A percentile compares a stretch with the other conserved stretches of the same genome.
Evolutionary conservation across 2,797 vertebrate genomes (phyloP).

Genomic region (Alfaro cultratus): DNA sequence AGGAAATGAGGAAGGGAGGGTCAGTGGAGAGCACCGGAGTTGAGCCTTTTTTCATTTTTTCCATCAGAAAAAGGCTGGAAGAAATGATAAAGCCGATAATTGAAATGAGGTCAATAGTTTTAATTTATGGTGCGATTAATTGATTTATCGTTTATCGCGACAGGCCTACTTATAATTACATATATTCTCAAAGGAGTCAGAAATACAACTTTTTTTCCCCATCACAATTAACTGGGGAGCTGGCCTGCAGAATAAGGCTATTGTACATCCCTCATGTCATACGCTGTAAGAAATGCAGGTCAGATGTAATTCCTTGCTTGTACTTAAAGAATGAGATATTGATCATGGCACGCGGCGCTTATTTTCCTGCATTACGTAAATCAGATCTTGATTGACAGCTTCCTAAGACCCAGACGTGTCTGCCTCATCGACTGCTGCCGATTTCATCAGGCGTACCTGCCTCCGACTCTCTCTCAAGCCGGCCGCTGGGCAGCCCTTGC

Average conservation of each 20-base stretch:
- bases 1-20: too few species aligned
- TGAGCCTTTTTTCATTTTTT: too few species aligned
- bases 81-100: too few species aligned
- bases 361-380: conserved; percentile 67
- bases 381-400: conserved; percentile 65
- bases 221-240: conserved; percentile 20
- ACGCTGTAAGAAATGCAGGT: conserved; percentile 24
- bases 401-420: conserved; percentile 31
- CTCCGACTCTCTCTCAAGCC: conserved; percentile 13
- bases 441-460: conserved; percentile 36
- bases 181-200: neutral
- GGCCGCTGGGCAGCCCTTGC: conserved; percentile 20
- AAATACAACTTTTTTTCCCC: neutral
- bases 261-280: conserved; percentile 13
- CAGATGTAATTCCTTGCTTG: conserved; percentile 54
- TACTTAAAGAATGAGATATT: conserved; percentile 78
- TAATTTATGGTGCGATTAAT: too few species aligned
- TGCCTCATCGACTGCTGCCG: conserved; percentile 42
- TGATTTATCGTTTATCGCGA: too few species aligned
- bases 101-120: too few species aligned
- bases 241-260: neutral
- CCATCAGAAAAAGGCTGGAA: too few species aligned
- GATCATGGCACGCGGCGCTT: conserved; percentile 57
- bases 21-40: too few species aligned
- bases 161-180: neutral